Evolutionary conservation across 2,113 vertebrate genomes (phyloP), one percentile per base, ranked within the genome.

Genomic region (Prunella himalayana): DNA sequence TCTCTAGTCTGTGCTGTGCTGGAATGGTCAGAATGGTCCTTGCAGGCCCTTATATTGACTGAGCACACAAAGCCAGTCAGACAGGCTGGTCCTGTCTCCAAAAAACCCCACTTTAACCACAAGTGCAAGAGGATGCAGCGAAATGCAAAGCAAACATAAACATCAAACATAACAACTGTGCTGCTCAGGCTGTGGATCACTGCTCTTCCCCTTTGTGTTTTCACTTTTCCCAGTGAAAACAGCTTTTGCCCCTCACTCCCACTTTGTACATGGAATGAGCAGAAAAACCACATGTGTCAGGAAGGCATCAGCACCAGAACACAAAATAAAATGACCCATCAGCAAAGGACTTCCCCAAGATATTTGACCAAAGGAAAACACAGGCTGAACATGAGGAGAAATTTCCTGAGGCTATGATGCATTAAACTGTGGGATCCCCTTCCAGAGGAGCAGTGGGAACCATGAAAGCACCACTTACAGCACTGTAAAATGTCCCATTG

Each of bases 361-460:
- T 2, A 10, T 59, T 65, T 81, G 42, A 59, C 50, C 3, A 14
- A 44, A 66, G 59, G 47, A 81, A 85, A 86, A 63, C 2, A 5
- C 1, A 54, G 22, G 44, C 69, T 78, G 71, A 88, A 25, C 79
- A 65, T 78, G 69, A 75, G 49, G 76, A 81, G 69, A 83, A 78
- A 81, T 68, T 70, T 92, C 88, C 76, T 20, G 22, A 78, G 92
- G 76, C 69, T 90, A 11, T 1, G 6, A 42, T 56, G 76, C 86
- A 64, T 89, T 84, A 57, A 91, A 81, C 22, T 71, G 57, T 69
- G 70, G 93, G 81, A 94, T 95, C 70, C 27, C 45, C 84, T 94
- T 88, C 86, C 0, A 61, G 59, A 79, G 75, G 47, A 72, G 89
- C 3, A 0, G 54, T 65, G 86, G 70, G 95, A 95, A n/a, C 28